phyloP scores from a whole-genome alignment of 2,113 vertebrate species.

The Ictidomys tridecemlineatus region DNA sequence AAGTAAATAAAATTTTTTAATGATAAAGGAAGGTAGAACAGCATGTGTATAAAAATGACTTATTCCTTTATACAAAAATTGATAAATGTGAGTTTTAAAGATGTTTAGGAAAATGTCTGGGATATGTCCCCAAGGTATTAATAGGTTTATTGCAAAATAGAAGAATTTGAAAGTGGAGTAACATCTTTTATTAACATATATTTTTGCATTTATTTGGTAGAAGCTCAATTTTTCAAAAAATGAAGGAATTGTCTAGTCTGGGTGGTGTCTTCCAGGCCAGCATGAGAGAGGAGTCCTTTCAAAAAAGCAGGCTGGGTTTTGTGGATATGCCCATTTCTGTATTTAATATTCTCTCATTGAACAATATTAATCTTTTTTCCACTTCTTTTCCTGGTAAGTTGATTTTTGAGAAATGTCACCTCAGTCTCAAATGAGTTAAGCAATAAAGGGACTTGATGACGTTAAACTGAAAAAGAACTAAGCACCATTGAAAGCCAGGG shows the following conservation, averaged over 20 bases:
- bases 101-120: not conserved
- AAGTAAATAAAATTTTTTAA: not conserved
- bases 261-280: not conserved
- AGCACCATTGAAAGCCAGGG: not conserved
- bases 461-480: not conserved
- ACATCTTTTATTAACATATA: not conserved
- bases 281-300: not conserved
- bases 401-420: not conserved
- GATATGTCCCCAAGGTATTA: not conserved
- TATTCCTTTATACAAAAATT: not conserved
- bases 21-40: not conserved
- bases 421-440: conserved; percentile 25
- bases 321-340: not conserved
- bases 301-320: not conserved
- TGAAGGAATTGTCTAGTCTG: not conserved
- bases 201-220: not conserved
- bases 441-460: not conserved
- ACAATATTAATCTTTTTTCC: no score
- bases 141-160: not conserved
- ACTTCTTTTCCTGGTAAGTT: no score
- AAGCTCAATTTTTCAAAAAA: not conserved
- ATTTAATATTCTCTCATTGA: no score
- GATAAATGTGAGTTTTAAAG: not conserved
- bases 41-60: not conserved
- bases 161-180: not conserved